phyloP scores from a whole-genome alignment of 2,797 vertebrate genomes.

The Petrocephalus sullivani region DNA sequence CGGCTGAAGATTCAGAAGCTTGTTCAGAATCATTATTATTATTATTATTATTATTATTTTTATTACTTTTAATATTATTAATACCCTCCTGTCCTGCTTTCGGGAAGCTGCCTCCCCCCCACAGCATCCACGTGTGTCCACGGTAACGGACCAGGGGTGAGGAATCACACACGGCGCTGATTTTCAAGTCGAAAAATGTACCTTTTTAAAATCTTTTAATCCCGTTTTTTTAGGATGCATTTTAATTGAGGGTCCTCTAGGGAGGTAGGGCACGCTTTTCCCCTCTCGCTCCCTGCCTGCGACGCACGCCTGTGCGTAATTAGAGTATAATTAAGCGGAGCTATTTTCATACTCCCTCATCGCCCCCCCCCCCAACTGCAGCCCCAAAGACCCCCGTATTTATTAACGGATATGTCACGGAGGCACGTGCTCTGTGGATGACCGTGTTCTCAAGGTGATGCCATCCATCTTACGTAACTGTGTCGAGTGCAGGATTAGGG shows the following conservation, averaged over 20 bases:
- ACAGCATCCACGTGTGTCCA: neutral
- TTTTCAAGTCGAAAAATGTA: neutral
- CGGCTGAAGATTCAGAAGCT: neutral
- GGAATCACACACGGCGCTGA: neutral
- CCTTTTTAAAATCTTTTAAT: neutral
- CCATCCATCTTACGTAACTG: neutral
- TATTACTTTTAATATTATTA: neutral
- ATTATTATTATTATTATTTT: constrained; percentile 17
- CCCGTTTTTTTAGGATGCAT: neutral
- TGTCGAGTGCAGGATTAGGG: neutral
- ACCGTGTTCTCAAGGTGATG: neutral
- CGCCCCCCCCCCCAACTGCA: neutral
- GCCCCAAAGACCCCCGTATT: neutral
- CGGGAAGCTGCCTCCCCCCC: neutral
- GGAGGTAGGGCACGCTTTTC: neutral
- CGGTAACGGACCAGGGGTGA: neutral
- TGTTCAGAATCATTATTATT: neutral
- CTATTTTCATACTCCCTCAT: neutral
- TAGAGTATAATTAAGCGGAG: neutral
- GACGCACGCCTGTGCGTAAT: neutral
- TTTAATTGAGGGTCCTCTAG: neutral
- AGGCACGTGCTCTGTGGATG: neutral
- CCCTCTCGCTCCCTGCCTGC: neutral
- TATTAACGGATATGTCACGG: neutral
- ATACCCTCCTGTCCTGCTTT: neutral